phyloP scores from a whole-genome alignment of 2,888 invertebrate species.

The Calliopum simillimum region DNA sequence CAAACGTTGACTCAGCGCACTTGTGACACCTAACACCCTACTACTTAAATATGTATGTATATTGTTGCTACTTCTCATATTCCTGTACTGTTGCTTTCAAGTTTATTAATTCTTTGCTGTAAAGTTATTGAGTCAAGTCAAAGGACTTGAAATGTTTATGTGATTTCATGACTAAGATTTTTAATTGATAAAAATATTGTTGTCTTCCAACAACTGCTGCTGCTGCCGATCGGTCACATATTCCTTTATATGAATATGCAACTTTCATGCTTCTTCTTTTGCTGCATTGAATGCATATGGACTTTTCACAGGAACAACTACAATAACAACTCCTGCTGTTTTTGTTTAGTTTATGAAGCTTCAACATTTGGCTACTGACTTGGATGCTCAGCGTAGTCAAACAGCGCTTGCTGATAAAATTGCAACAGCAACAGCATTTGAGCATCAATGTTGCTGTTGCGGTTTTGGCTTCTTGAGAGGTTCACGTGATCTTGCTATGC shows the following conservation, averaged over 20 bases:
- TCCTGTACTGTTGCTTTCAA: constrained; percentile 19
- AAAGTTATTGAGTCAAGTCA: constrained; percentile 63
- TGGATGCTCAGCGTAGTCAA: neutral
- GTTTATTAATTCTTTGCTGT: constrained; percentile 46
- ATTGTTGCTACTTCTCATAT: constrained; percentile 19
- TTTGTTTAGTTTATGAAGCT: constrained; percentile 54
- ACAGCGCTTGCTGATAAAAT: constrained; percentile 12
- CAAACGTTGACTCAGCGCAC: too few species aligned
- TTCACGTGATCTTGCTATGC: too few species aligned
- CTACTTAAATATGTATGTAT: too few species aligned
- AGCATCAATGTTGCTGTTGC: constrained; percentile 2
- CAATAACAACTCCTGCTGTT: constrained; percentile 49
- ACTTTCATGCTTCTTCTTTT: constrained; percentile 44
- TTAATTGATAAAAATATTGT: constrained; percentile 61
- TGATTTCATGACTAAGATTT: constrained; percentile 64
- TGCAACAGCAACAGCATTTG: neutral
- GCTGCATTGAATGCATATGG: constrained; percentile 47
- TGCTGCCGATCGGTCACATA: constrained; percentile 19
- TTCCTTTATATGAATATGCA: constrained; percentile 57
- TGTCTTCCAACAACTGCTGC: constrained; percentile 1
- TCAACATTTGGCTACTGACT: constrained; percentile 30
- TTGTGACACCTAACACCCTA: too few species aligned
- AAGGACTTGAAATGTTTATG: constrained; percentile 64
- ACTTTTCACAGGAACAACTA: constrained; percentile 53
- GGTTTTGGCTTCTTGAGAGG: too few species aligned